phyloP scores from a whole-genome alignment of 1,140 invertebrate genomes.

The Diorhabda elongata region DNA sequence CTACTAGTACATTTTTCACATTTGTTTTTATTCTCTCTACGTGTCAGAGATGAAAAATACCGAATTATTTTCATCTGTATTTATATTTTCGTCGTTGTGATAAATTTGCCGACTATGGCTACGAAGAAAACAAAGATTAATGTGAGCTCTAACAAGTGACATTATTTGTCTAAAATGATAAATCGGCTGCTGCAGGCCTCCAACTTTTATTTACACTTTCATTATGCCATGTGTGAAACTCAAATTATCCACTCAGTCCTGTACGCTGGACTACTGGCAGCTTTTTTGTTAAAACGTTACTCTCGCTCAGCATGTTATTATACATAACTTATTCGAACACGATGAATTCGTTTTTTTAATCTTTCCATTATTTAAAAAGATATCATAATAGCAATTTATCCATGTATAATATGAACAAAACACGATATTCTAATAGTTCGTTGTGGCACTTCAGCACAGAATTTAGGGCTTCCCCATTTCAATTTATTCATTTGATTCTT shows the following conservation, averaged over 20 bases:
- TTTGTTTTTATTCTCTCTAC: not conserved
- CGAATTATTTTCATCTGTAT: conserved; percentile 11
- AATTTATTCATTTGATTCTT: no score
- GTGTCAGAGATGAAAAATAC: conserved; percentile 5
- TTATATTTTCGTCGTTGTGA: conserved; percentile 10
- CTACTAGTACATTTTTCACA: not conserved
- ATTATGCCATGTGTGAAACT: conserved; percentile 7
- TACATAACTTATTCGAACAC: no score
- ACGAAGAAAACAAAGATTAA: conserved; percentile 13
- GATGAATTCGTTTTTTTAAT: no score
- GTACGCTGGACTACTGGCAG: not conserved
- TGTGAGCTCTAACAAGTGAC: conserved; percentile 12
- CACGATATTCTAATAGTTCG: no score
- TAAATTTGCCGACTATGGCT: conserved; percentile 8
- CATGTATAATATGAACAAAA: no score
- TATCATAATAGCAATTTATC: no score
- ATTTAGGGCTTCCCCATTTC: no score
- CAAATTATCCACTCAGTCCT: not conserved
- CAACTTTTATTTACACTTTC: conserved; percentile 9
- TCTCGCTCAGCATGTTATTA: not conserved
- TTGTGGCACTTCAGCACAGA: no score
- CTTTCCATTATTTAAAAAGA: no score
- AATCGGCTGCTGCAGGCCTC: not conserved
- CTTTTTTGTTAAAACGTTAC: not conserved
- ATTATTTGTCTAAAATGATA: conserved; percentile 12